These are phyloP conservation scores for Morinoia aosen DNA, from an alignment of 2,888 invertebrate species.

Conservation along the genomic window DNA sequence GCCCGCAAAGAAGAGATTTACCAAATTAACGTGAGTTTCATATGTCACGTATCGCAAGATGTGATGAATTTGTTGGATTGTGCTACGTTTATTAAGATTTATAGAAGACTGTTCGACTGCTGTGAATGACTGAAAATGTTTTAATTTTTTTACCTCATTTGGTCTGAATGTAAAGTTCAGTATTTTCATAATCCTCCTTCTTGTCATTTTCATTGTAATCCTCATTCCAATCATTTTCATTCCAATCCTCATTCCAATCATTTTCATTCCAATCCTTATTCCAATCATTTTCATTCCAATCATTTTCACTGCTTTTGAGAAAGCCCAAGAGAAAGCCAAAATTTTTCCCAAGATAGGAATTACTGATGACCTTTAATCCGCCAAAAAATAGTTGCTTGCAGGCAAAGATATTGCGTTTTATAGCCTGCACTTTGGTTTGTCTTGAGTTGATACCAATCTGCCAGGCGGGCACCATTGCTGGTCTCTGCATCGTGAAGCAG, in stretches of 20 bases:
- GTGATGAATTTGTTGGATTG: too few species aligned
- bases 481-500: background rate
- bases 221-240: too few species aligned
- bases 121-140: too few species aligned
- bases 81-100: too few species aligned
- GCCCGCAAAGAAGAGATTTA: too few species aligned
- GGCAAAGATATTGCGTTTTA: background rate
- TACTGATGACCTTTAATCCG: background rate
- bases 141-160: too few species aligned
- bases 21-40: too few species aligned
- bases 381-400: background rate
- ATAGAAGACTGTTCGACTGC: too few species aligned
- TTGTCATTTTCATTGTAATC: too few species aligned
- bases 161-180: background rate
- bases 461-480: background rate
- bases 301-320: background rate
- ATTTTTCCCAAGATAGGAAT: background rate
- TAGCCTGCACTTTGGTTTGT: background rate
- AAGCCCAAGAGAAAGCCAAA: background rate
- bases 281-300: background rate
- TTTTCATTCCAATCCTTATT: background rate
- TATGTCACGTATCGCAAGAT: too few species aligned
- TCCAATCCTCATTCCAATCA: too few species aligned
- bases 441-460: background rate
- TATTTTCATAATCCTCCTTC: background rate